Conservation (phyloP, 2,797 vertebrate species). For the Apodemus agrarius region DNA sequence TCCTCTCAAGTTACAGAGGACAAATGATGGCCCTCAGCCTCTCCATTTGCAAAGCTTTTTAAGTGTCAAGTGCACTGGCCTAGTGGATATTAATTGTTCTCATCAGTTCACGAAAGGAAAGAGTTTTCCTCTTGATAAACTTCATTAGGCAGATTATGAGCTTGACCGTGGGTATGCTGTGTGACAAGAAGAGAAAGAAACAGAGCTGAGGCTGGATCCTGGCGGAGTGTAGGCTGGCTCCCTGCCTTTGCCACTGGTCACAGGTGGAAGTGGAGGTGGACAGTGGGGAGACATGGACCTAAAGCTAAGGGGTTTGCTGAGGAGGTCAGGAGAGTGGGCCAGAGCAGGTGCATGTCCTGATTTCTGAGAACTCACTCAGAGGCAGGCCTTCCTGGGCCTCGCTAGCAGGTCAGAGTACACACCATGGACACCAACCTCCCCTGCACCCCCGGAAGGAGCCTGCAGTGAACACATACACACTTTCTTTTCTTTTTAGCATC, state of each 20-base stretch:
- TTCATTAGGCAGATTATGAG: background rate
- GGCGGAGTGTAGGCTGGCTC: background rate
- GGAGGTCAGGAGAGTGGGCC: background rate
- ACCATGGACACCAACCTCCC: background rate
- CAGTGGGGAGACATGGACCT: background rate
- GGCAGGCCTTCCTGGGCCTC: background rate
- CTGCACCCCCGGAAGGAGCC: background rate
- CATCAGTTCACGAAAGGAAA: background rate
- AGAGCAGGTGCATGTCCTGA: background rate
- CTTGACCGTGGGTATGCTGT: background rate
- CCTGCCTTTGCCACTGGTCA: background rate
- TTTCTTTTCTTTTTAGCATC: background rate
- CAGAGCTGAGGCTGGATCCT: background rate
- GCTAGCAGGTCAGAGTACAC: too few species aligned
- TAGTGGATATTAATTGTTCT: conserved; percentile 28
- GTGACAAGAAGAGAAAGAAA: background rate
- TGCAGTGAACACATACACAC: background rate
- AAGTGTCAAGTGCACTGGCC: conserved; percentile 5
- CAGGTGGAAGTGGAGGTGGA: background rate
- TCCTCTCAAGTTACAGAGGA: background rate
- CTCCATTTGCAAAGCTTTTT: conserved; percentile 26
- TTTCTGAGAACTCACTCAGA: background rate
- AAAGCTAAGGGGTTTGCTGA: background rate
- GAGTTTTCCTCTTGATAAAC: conserved; percentile 26
- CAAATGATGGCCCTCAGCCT: background rate